phyloP scores from a whole-genome alignment of 2,797 vertebrate genomes.

The Anas bernieri region DNA sequence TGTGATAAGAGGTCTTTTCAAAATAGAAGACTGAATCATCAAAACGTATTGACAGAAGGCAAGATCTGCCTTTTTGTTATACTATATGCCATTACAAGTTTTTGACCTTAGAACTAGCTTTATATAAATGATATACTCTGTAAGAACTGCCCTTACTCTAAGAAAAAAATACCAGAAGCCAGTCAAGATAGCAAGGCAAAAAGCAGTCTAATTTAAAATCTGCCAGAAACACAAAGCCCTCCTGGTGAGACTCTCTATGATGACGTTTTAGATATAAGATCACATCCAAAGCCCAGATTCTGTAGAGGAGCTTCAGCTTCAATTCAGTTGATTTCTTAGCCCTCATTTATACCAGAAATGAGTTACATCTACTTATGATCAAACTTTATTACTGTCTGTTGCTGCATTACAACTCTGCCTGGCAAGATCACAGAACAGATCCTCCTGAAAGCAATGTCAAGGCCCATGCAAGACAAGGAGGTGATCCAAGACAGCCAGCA shows the following conservation, averaged over 20 bases:
- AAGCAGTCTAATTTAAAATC: conserved; percentile 16
- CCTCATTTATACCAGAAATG: neutral
- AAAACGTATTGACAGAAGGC: conserved; percentile 1
- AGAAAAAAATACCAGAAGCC: neutral
- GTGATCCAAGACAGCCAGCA: too few relatives aligned
- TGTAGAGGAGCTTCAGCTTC: neutral
- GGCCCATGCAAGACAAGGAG: too few relatives aligned
- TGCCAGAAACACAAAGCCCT: neutral
- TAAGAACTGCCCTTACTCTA: neutral
- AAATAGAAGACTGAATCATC: neutral
- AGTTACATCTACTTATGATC: neutral
- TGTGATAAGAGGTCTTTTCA: neutral
- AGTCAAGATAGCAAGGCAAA: neutral
- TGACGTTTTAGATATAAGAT: neutral
- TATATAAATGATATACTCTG: neutral
- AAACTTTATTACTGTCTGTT: neutral
- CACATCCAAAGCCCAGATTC: neutral
- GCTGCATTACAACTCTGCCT: neutral
- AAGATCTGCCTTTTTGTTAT: neutral
- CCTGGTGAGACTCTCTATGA: neutral
- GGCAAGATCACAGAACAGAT: too few relatives aligned
- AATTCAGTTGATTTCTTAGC: neutral
- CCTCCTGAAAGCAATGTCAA: too few relatives aligned
- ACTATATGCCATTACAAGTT: neutral
- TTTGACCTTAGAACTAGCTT: conserved; percentile 4